Percentiles rank a stretch among this genome's conserved stretches.
phyloP scores from a whole-genome alignment of 2,888 invertebrate species.

The Lamellibrachia columna region DNA sequence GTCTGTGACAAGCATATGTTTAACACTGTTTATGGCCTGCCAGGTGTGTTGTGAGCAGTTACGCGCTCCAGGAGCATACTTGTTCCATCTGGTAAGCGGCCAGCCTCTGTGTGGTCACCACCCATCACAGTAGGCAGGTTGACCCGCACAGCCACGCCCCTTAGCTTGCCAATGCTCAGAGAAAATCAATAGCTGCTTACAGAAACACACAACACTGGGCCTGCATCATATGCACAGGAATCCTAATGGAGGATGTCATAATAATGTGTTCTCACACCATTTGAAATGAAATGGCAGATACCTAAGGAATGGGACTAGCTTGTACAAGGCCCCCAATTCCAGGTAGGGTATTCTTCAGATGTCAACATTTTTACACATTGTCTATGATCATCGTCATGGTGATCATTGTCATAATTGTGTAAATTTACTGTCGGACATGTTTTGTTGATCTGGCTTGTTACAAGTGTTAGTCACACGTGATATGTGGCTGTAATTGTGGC shows the following conservation, averaged over 20 bases:
- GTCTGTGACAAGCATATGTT: not conserved
- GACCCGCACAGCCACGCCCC: not conserved
- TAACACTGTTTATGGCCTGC: not conserved
- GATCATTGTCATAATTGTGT: not conserved
- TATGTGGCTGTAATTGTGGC: not conserved
- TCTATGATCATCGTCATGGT: not conserved
- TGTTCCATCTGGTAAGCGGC: not conserved
- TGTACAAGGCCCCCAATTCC: not conserved
- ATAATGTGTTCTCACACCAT: not conserved
- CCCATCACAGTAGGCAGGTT: not conserved
- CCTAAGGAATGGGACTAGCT: constrained; percentile 10
- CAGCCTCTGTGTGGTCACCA: not conserved
- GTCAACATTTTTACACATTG: not conserved
- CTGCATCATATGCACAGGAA: not conserved
- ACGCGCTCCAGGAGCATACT: not conserved
- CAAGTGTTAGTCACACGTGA: not conserved
- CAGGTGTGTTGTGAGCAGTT: not conserved
- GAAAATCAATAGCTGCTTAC: constrained; percentile 7
- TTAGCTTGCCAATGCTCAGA: not conserved
- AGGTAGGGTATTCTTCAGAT: not conserved
- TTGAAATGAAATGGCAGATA: not conserved
- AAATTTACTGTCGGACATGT: not conserved
- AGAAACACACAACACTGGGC: not conserved
- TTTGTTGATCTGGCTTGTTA: not conserved
- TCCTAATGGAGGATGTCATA: not conserved